Base-by-base conservation (phyloP, 2,888 invertebrate genomes). In the Atethmia centrago region DNA sequence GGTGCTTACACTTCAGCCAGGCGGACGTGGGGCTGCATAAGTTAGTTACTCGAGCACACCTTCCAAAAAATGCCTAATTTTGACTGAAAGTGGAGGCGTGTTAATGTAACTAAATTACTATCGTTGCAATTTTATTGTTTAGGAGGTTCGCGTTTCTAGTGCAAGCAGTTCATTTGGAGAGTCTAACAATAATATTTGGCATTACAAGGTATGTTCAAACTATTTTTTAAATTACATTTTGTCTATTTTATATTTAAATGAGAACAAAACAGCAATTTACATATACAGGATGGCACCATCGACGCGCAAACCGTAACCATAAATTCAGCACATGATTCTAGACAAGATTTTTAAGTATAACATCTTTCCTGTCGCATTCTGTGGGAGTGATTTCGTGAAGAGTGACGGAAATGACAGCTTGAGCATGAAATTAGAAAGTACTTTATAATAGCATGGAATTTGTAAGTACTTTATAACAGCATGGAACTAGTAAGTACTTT, bases 1-100 rank as follows among this genome's bases (percentile, higher is more conserved):
- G 40, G 53, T 73, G 73, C 58, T 56, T 21, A 42, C 42, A 47
- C 66, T 56, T 45, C 59, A 56, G 28, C 12, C 64, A 16, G 36
- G 73, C 66, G 56, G 31, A 55, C 78, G 56, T 73, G 78, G 14
- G 16, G 58, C 73, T 73, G 73, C 78, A 78, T 78, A 79, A 25
- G 55, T 72, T 78, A 78, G 59, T 21, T 53, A 53, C 73, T 73
- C 47, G 7, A 79, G 77, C 19, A 45, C 72, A 62, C 61, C 61
- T 45, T 16, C 55, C 79, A 69, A 74, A 79, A 78, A 65, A 74
- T 65, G 45, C 69, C 80, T 80, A 80, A 79, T 79, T 79, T 80
- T 28, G 56, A 25, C 36, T 40, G 12, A 25, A 62, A 74, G 19
- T 62, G 62, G 31, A 31, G 2, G 4, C 3, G 5, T 28, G 3